Conservation (phyloP, 2,113 vertebrate genomes). For the Eudyptes chrysolophus region DNA sequence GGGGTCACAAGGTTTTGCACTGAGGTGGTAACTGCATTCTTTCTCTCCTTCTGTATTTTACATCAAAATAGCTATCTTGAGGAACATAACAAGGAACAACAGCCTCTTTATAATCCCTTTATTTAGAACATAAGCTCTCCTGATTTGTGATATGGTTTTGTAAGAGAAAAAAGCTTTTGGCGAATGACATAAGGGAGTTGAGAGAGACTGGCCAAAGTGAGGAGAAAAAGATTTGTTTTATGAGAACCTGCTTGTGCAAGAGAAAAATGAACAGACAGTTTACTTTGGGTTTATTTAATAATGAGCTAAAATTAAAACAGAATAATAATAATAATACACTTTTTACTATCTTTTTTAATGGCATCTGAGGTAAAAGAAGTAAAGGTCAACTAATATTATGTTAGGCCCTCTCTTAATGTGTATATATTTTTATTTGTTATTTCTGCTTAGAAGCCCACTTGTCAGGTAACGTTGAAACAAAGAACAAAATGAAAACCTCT, state of each 20-base stretch:
- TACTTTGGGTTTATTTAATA: neutral
- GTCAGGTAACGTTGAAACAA: neutral
- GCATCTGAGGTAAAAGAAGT: neutral
- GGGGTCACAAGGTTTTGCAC: neutral
- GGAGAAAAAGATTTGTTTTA: neutral
- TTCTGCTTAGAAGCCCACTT: neutral
- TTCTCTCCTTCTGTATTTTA: neutral
- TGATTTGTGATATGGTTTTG: neutral
- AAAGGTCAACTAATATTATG: neutral
- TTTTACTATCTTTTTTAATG: neutral
- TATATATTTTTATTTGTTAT: neutral
- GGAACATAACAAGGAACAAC: neutral
- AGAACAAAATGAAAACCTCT: neutral
- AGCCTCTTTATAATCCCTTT: neutral
- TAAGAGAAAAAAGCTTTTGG: neutral
- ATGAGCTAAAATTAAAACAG: neutral
- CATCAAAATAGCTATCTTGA: neutral
- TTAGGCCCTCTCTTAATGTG: neutral
- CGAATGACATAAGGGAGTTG: neutral
- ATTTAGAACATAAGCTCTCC: neutral
- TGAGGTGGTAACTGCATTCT: neutral
- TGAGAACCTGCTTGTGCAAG: neutral
- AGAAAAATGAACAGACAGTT: neutral
- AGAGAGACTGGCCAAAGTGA: neutral
- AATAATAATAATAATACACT: neutral